These are phyloP conservation scores for Actinernus sp. DNA, from an alignment of 92 coral and sea anemone species.

Conservation along the genomic window DNA sequence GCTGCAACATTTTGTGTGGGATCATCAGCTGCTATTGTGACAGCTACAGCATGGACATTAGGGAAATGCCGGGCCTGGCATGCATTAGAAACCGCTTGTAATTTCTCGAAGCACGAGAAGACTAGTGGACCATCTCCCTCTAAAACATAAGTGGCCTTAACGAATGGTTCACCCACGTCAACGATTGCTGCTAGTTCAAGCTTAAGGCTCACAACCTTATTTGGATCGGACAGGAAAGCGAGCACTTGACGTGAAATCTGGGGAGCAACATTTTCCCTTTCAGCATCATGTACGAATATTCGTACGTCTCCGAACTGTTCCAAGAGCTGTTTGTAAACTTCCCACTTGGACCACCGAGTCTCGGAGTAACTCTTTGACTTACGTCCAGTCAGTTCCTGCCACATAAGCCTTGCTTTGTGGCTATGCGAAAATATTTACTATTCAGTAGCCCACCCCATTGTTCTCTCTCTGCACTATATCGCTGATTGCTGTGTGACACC, in stretches of 20 bases:
- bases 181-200: slow-evolving; percentile 38
- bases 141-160: slow-evolving; percentile 36
- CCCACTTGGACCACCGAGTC: slow-evolving; percentile 26
- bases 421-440: slow-evolving; percentile 19
- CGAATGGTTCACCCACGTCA: slow-evolving; percentile 28
- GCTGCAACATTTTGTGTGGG: too few species aligned
- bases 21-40: slow-evolving; percentile 49
- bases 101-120: slow-evolving; percentile 35
- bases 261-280: slow-evolving; percentile 10
- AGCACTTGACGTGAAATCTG: slow-evolving; percentile 15
- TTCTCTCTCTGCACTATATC: too few species aligned
- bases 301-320: slow-evolving; percentile 12
- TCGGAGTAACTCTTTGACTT: slow-evolving; percentile 32
- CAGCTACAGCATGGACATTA: slow-evolving; percentile 43
- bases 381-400: too few species aligned
- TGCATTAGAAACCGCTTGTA: slow-evolving; percentile 18
- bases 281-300: slow-evolving; percentile 5
- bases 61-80: slow-evolving; percentile 51
- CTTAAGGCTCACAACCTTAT: slow-evolving; percentile 12
- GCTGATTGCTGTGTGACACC: too few species aligned
- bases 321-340: slow-evolving; percentile 15
- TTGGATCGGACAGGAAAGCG: slow-evolving; percentile 27
- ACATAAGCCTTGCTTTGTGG: slow-evolving; percentile 17
- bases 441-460: too few species aligned
- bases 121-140: slow-evolving; percentile 37